Conservation (phyloP, 2,888 invertebrate genomes). For the Amphiduros pacificus region DNA sequence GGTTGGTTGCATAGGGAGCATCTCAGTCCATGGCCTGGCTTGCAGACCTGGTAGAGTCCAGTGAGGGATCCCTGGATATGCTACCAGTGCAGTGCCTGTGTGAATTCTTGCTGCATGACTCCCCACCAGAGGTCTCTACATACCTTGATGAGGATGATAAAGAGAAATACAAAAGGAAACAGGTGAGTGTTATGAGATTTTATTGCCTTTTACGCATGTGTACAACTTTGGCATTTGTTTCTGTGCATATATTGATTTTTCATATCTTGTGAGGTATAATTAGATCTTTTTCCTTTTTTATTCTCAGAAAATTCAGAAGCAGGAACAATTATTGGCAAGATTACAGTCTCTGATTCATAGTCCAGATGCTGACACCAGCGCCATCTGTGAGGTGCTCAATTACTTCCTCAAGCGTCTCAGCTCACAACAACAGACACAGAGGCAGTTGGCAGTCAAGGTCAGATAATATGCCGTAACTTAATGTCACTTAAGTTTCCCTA, state of each 20-base stretch:
- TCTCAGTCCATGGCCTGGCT: slow-evolving; percentile 97
- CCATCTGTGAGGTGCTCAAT: slow-evolving; percentile 83
- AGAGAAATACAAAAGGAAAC: slow-evolving; percentile 48
- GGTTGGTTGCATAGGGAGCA: slow-evolving; percentile 64
- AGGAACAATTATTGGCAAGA: slow-evolving; percentile 74
- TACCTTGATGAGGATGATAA: slow-evolving; percentile 18
- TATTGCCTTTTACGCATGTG: background rate
- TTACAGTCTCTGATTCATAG: slow-evolving; percentile 67
- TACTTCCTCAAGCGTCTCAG: slow-evolving; percentile 85
- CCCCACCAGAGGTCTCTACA: slow-evolving; percentile 34
- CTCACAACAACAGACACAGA: slow-evolving; percentile 76
- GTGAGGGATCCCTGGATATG: slow-evolving; percentile 84
- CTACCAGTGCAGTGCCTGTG: slow-evolving; percentile 96
- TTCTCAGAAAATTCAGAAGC: slow-evolving; percentile 70
- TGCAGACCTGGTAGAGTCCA: slow-evolving; percentile 88
- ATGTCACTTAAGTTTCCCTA: too few relatives aligned
- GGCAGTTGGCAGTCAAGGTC: slow-evolving; percentile 73
- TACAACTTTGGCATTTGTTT: background rate
- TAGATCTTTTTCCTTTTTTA: background rate
- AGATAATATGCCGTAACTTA: too few relatives aligned
- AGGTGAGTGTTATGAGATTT: slow-evolving; percentile 36
- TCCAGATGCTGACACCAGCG: slow-evolving; percentile 57
- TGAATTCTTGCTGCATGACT: slow-evolving; percentile 78
- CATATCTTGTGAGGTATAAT: background rate
- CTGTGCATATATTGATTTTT: background rate